Evolutionary conservation across 2,113 vertebrate species (phyloP), one percentile per base, ranked within the genome.

Genomic region (Cochlearius cochlearius): DNA sequence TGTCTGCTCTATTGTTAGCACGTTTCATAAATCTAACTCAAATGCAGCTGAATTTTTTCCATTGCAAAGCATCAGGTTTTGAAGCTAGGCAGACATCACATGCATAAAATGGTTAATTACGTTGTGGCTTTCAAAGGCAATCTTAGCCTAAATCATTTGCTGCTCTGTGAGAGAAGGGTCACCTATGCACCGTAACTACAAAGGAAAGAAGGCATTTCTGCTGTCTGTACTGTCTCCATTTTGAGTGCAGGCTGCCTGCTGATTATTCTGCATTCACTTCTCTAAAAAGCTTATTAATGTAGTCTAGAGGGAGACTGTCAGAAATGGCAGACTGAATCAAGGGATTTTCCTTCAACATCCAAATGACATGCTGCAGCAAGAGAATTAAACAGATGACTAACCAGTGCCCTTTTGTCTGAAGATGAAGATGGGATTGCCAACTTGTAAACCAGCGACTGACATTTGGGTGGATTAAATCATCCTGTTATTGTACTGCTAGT

Each of bases 371-470:
- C 96, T 39, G 97, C 97, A 97, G 97, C 97, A 95, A 94, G 97
- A 98, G 98, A 98, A 98, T 98, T 98, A 98, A 98, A 97, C 98
- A 98, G 97, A 98, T 98, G 98, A 98, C 98, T 98, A 98, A 98
- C 98, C 97, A 98, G 90, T 98, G 98, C 97, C 98, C 98, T 99
- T 98, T 98, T 98, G 97, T 98, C 97, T 98, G 97, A 94, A 94
- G 95, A 98, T 96, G 97, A 98, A 98, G 98, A 98, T 96, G 95
- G 97, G 96, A 97, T 97, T 98, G 97, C 98, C 98, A 98, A 98
- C 96, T 98, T 98, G 94, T 97, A 98, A 98, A 98, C 98, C 96
- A 94, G 94, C 66, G 38, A 98, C 94, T 98, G 98, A 98, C 98
- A 98, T 98, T 98, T 98, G 97, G 97, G 97, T 98, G 98, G 98